Evolutionary conservation across 1,140 invertebrate species (phyloP).

Genomic region (Fopius arisanus): DNA sequence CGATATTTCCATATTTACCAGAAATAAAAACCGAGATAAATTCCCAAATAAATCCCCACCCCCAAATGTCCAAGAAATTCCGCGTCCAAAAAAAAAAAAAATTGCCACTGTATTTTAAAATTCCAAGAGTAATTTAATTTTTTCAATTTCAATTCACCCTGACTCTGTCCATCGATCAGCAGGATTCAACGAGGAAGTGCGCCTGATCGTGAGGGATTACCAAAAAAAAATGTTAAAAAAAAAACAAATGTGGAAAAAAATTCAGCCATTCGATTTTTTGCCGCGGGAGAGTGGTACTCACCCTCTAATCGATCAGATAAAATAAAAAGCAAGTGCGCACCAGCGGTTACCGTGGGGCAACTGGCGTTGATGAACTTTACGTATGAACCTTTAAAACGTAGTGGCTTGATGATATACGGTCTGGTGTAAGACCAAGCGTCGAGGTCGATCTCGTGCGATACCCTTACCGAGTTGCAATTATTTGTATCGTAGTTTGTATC

Average conservation of each 20-base stretch:
- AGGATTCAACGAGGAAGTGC: constrained; percentile 19
- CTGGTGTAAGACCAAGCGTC: constrained; percentile 18
- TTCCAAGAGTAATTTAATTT: too few species aligned
- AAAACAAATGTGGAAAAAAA: too few species aligned
- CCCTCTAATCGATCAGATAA: constrained; percentile 26
- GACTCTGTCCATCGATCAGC: background rate
- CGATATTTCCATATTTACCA: too few species aligned
- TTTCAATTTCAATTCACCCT: too few species aligned
- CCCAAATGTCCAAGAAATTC: too few species aligned
- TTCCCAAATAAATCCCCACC: too few species aligned
- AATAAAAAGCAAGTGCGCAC: constrained; percentile 18
- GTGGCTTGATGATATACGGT: constrained; percentile 32
- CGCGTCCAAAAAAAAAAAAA: too few species aligned
- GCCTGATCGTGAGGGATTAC: constrained; percentile 22
- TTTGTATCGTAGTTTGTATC: constrained; percentile 30
- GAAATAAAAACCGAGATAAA: too few species aligned
- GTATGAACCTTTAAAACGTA: constrained; percentile 13
- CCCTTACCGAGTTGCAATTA: constrained; percentile 35
- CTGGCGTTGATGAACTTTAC: constrained; percentile 32
- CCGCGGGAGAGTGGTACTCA: background rate
- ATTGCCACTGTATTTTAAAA: too few species aligned
- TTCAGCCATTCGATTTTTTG: background rate
- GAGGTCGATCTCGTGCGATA: constrained; percentile 35
- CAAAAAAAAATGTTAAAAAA: too few species aligned
- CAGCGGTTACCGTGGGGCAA: background rate